A percentile compares a stretch with the other conserved stretches of the same genome.
These are phyloP conservation scores for Prenolepis imparis DNA, from an alignment of 2,888 invertebrate genomes.

Conservation along the genomic window DNA sequence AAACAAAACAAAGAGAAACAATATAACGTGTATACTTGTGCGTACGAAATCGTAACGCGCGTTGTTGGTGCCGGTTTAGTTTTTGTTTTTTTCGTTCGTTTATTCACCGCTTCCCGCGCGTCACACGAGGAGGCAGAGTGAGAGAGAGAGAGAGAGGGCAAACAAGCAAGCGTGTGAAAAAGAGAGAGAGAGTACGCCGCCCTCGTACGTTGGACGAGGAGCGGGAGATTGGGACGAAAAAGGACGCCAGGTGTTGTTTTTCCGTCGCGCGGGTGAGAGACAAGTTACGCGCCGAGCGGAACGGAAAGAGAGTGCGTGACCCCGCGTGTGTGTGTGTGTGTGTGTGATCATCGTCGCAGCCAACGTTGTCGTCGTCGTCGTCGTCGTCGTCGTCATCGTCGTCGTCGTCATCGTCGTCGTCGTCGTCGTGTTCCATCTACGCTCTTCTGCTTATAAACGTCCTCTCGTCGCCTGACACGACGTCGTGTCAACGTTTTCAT, in stretches of 20 bases:
- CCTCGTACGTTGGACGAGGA: slow-evolving; percentile 46
- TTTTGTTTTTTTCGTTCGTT: slow-evolving; percentile 15
- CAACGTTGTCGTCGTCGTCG: not conserved
- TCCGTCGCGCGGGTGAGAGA: slow-evolving; percentile 60
- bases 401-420: not conserved
- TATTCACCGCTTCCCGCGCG: slow-evolving; percentile 25
- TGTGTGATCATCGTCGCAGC: slow-evolving; percentile 58
- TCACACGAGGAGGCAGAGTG: not conserved
- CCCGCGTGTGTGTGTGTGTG: slow-evolving; percentile 70
- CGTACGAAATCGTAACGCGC: slow-evolving; percentile 49
- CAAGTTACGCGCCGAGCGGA: slow-evolving; percentile 64
- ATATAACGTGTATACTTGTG: slow-evolving; percentile 20
- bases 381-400: not conserved
- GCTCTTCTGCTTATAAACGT: slow-evolving; percentile 29
- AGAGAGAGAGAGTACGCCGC: slow-evolving; percentile 8
- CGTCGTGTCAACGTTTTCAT: slow-evolving; percentile 5
- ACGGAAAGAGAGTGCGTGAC: slow-evolving; percentile 68
- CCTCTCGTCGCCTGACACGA: not conserved
- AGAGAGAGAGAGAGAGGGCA: not conserved
- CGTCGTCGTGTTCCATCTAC: slow-evolving; percentile 42
- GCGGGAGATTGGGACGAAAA: slow-evolving; percentile 51
- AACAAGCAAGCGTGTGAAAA: slow-evolving; percentile 7
- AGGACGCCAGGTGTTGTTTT: slow-evolving; percentile 74
- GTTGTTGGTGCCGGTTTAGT: slow-evolving; percentile 65
- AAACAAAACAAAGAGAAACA: not conserved